Evolutionary conservation across 2,113 vertebrate species (phyloP), one percentile per base, ranked within the genome.

Genomic region (Leptobrachium leishanense): DNA sequence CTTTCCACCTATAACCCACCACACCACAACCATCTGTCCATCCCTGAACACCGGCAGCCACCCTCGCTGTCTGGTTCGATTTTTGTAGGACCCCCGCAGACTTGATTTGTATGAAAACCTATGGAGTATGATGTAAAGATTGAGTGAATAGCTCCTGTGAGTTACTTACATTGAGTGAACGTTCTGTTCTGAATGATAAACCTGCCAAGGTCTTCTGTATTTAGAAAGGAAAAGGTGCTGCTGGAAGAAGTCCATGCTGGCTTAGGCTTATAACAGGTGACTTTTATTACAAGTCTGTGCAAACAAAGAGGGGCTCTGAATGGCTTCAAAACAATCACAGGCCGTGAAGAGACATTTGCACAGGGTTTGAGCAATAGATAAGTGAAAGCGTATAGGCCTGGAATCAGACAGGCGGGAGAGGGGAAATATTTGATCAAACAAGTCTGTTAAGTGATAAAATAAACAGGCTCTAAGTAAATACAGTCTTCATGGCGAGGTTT

Each of bases 341-440:
- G 68, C 55, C 70, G n/a, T 20, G 65, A 62, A 72, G 59, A 68
- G 74, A 80, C 78, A 81, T 81, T 80, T 81, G 64, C 65, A 62
- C 11, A 81, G 54, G 71, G 54, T 74, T 81, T 74, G 64, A 74
- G 40, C 42, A 55, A 68, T 44, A 80, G 72, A 81, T 81, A 81
- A 74, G 62, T 68, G 64, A 81, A 41, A 39, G 43, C 68, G 68
- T 50, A 68, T 63, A 43, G 67, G 64, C 65, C 31, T 42, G 64
- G 69, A 46, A 74, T 50, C 68, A 8, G 70, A 79, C 40, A 9
- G n/a, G 63, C 66, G 42, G 43, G 31, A 50, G 69, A 55, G 46
- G 42, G 68, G 42, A 74, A 74, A 81, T 68, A 81, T 81, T 74
- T 81, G 77, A 57, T 74, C 78, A 81, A 81, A 81, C 78, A 81